Conservation (phyloP, 2,888 invertebrate species). For the Melipona beecheii region DNA sequence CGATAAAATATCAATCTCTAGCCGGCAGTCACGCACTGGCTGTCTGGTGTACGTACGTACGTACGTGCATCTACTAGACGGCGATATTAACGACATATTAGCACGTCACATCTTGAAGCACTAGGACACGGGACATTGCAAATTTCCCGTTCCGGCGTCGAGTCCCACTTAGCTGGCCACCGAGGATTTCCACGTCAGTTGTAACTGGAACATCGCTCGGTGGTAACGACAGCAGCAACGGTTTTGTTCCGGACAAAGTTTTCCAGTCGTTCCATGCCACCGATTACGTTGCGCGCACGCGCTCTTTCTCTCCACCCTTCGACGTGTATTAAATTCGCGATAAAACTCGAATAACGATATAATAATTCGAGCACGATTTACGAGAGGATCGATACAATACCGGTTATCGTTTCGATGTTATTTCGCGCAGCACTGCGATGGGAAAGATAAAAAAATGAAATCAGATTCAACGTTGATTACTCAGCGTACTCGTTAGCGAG, state of each 20-base stretch:
- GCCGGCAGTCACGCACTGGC: constrained; percentile 19
- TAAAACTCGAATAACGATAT: too few species aligned
- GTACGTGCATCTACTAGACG: not conserved
- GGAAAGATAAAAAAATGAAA: too few species aligned
- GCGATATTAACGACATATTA: constrained; percentile 48
- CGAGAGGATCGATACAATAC: too few species aligned
- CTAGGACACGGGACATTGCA: constrained; percentile 68
- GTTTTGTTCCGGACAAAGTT: constrained; percentile 33
- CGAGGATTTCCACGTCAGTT: constrained; percentile 70
- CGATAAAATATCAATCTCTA: constrained; percentile 54
- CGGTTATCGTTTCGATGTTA: too few species aligned
- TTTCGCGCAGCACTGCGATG: too few species aligned
- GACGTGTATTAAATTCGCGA: not conserved
- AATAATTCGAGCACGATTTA: too few species aligned
- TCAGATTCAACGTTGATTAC: too few species aligned
- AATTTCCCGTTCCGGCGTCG: constrained; percentile 72
- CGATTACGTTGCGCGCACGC: constrained; percentile 6
- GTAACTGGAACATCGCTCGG: constrained; percentile 49
- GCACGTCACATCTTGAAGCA: constrained; percentile 41
- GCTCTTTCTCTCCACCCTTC: not conserved
- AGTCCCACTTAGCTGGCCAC: constrained; percentile 71
- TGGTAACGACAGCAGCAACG: constrained; percentile 7
- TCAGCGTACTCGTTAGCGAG: too few species aligned
- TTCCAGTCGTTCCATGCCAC: constrained; percentile 29
- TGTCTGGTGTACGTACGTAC: too few species aligned